Evolutionary conservation across 1,140 invertebrate species (phyloP).

Genomic region (Trinorchestia longiramus): DNA sequence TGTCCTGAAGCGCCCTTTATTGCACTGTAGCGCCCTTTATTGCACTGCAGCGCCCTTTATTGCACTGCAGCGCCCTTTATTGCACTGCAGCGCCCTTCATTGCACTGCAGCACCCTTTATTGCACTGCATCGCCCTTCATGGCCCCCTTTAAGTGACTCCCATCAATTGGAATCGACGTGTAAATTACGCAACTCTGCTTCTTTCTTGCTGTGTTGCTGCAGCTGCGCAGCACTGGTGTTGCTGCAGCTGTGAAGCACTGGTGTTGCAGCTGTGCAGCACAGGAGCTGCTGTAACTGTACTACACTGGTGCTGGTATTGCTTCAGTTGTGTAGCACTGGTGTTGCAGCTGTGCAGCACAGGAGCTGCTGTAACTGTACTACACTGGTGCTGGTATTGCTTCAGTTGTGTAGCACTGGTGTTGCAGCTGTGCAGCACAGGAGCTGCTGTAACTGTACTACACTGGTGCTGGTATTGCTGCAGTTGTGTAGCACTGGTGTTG

Average conservation of each 20-base stretch:
- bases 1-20: background rate
- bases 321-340: too few species aligned
- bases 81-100: background rate
- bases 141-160: background rate
- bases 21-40: background rate
- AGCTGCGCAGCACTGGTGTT: background rate
- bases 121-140: background rate
- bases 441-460: too few species aligned
- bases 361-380: too few species aligned
- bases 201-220: background rate
- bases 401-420: too few species aligned
- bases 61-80: background rate
- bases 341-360: too few species aligned
- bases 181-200: background rate
- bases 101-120: background rate
- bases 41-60: background rate
- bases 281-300: background rate
- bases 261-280: background rate
- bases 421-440: too few species aligned
- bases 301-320: too few species aligned
- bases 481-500: too few species aligned
- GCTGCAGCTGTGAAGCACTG: background rate
- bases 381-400: too few species aligned
- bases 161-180: too few species aligned
- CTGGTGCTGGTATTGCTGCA: too few species aligned